Evolutionary conservation across 2,888 invertebrate genomes (phyloP).

Genomic region (Oxycera nigricornis): DNA sequence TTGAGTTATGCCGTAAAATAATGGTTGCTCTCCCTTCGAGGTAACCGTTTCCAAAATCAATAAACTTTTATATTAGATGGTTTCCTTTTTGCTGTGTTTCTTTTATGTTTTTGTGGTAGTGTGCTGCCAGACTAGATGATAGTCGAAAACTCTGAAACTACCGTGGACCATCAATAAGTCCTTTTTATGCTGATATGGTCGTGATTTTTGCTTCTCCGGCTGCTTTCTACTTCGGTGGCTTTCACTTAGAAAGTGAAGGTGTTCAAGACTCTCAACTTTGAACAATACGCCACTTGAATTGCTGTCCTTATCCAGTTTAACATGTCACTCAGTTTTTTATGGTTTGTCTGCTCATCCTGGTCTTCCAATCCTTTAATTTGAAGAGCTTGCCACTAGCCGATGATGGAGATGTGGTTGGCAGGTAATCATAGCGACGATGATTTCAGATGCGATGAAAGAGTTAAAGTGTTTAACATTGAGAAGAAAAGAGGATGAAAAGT

Average conservation of each 20-base stretch:
- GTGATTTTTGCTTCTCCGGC: not conserved
- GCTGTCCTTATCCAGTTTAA: not conserved
- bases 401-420: too few relatives aligned
- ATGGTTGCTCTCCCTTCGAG: not conserved
- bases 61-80: slow-evolving; percentile 8
- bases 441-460: too few relatives aligned
- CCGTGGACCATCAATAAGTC: slow-evolving; percentile 1
- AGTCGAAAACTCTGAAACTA: not conserved
- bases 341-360: not conserved
- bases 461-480: too few relatives aligned
- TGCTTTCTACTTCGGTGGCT: not conserved
- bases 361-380: not conserved
- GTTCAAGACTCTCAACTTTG: not conserved
- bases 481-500: too few relatives aligned
- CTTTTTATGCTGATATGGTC: not conserved
- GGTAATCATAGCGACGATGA: too few relatives aligned
- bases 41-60: slow-evolving; percentile 9
- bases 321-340: not conserved
- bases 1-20: not conserved
- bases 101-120: not conserved
- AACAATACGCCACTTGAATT: not conserved
- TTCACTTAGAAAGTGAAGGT: not conserved
- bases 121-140: not conserved
- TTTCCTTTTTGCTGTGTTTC: not conserved
- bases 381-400: not conserved